Conservation (phyloP, 2,888 invertebrate species). For the Caenorhabditis plicata region DNA sequence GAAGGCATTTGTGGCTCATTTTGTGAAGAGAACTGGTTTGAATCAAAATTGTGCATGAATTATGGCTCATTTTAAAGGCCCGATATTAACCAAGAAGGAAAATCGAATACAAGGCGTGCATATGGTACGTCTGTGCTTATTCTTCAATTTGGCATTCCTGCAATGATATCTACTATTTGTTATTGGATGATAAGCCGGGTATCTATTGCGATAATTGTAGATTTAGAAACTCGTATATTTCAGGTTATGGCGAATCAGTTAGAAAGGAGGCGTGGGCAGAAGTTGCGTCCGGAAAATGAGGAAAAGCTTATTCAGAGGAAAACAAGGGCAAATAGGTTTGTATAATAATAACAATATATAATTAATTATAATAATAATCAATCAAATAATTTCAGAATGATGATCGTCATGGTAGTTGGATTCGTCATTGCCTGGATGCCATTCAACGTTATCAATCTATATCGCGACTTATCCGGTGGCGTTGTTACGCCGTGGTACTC, state of each 20-base stretch:
- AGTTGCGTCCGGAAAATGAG: slow-evolving; percentile 40
- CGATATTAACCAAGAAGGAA: slow-evolving; percentile 41
- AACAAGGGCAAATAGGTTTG: slow-evolving; percentile 45
- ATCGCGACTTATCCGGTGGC: slow-evolving; percentile 53
- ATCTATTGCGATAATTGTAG: too few species aligned
- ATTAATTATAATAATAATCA: too few species aligned
- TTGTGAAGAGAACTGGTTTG: slow-evolving; percentile 63
- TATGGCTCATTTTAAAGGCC: slow-evolving; percentile 44
- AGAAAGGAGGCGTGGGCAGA: slow-evolving; percentile 37
- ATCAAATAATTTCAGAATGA: slow-evolving; percentile 50
- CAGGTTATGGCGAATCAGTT: slow-evolving; percentile 43
- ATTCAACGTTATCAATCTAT: slow-evolving; percentile 59
- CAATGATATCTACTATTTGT: slow-evolving; percentile 56
- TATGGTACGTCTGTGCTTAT: slow-evolving; percentile 55
- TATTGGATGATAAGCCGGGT: slow-evolving; percentile 44
- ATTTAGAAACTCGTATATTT: too few species aligned
- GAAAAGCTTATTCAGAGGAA: slow-evolving; percentile 39
- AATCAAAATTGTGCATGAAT: slow-evolving; percentile 15
- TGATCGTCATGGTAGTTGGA: slow-evolving; percentile 61
- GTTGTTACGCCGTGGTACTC: slow-evolving; percentile 34
- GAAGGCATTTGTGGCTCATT: slow-evolving; percentile 58
- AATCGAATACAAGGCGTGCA: slow-evolving; percentile 31
- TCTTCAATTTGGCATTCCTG: slow-evolving; percentile 63
- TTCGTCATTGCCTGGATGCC: slow-evolving; percentile 64
- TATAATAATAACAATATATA: neutral